Evolutionary conservation across 2,797 vertebrate genomes (phyloP).

Genomic region (Poecilia picta): DNA sequence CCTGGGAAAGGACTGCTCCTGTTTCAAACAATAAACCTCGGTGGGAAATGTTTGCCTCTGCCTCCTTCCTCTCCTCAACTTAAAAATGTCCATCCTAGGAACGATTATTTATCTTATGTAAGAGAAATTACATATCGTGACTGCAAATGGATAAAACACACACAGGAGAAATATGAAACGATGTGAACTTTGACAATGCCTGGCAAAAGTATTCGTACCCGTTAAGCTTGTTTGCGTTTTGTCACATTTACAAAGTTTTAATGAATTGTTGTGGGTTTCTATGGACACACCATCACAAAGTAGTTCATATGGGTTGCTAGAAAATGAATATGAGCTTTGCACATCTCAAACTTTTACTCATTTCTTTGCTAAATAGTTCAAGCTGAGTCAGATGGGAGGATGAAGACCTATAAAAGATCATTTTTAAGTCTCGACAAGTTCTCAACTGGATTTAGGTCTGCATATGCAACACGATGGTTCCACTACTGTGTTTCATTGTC

Average conservation of each 20-base stretch:
- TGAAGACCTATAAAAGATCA: not conserved
- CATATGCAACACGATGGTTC: not conserved
- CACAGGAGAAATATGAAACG: not conserved
- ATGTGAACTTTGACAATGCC: not conserved
- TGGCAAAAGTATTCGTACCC: not conserved
- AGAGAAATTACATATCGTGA: not conserved
- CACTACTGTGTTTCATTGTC: not conserved
- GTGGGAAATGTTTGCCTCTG: slow-evolving; percentile 73
- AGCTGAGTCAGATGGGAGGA: not conserved
- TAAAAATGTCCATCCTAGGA: slow-evolving; percentile 71
- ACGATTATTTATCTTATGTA: not conserved
- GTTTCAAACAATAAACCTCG: slow-evolving; percentile 80
- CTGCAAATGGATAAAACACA: slow-evolving; percentile 3
- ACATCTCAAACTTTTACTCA: not conserved
- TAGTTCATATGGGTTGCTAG: not conserved
- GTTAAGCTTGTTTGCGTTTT: not conserved
- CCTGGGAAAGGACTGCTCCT: slow-evolving; percentile 79
- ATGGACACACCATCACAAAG: not conserved
- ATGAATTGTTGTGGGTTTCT: not conserved
- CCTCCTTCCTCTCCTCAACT: slow-evolving; percentile 62
- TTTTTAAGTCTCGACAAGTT: not conserved
- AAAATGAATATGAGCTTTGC: not conserved
- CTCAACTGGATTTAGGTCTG: not conserved
- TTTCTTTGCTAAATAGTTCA: not conserved
- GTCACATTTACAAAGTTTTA: not conserved